Evolutionary conservation across 2,113 vertebrate species (phyloP), one percentile per base, ranked within the genome.

Genomic region (Heterotis niloticus): DNA sequence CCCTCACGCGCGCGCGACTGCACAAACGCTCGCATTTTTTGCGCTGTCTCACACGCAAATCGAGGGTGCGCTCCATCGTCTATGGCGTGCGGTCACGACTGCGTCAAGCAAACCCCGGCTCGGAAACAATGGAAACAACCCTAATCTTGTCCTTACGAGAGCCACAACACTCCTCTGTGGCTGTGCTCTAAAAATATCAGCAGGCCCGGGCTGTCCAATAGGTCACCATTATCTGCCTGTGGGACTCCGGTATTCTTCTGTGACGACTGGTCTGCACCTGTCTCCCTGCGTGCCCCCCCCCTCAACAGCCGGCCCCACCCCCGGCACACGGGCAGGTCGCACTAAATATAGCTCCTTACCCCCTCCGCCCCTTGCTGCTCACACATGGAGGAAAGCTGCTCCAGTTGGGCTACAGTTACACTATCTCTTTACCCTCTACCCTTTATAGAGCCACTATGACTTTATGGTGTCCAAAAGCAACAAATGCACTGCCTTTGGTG

Each of bases 251-350:
- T 92, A 85, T 89, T 90, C 86, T 82, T 86, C 90, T 82, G 88
- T 91, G 89, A 90, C 91, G 84, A 88, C 85, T 82, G 79, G 81
- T 76, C 85, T 86, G 89, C 91, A 92, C 90, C 92, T 91, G 92
- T 92, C 88, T 88, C 86, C 81, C 59, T 76, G 82, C 83, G 20
- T 77, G 80, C 83, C 86, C 81, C 79, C 80, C 77, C 73, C 78
- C 71, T n/a, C n/a, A n/a, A n/a, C n/a, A n/a, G n/a, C n/a, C n/a
- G n/a, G n/a, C n/a, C n/a, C n/a, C n/a, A n/a, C n/a, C n/a, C n/a
- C 34, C 7, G 34, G 75, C 87, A 87, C 85, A 87, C 79, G 78
- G 83, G 81, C 86, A 86, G 89, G 89, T 92, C 91, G 90, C 81
- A 54, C 89, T 91, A 92, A 90, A 92, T 88, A 89, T 90, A 93